These are phyloP conservation scores for Neodon shergylaensis DNA, from an alignment of 2,113 vertebrate species.

Conservation along the genomic window DNA sequence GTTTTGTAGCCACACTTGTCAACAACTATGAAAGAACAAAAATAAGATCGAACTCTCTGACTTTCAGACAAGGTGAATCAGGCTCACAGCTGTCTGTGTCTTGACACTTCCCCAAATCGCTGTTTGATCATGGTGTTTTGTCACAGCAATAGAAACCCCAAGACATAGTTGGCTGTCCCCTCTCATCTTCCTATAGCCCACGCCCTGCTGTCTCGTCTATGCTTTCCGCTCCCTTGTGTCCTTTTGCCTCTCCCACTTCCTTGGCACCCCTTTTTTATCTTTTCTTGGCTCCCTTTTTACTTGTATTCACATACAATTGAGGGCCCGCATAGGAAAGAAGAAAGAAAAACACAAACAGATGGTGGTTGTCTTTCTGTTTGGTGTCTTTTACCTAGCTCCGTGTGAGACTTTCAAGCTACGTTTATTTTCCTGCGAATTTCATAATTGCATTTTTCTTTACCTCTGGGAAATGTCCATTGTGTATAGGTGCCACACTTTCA, in stretches of 20 bases:
- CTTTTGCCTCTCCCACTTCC: not conserved
- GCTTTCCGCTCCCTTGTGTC: not conserved
- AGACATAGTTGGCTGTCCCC: not conserved
- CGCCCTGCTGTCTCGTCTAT: fast-evolving
- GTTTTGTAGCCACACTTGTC: too few relatives aligned
- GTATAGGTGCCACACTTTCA: not conserved
- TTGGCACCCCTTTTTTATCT: not conserved
- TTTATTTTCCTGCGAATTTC: not conserved
- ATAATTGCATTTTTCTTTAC: not conserved
- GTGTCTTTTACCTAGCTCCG: not conserved
- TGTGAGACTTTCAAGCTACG: not conserved
- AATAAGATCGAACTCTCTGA: too few relatives aligned
- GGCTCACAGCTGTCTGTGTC: too few relatives aligned
- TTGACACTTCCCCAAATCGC: too few relatives aligned
- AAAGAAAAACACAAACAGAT: too few relatives aligned
- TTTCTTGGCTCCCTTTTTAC: not conserved
- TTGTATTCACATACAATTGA: not conserved
- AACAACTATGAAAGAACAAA: too few relatives aligned
- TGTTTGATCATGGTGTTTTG: too few relatives aligned
- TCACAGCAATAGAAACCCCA: too few relatives aligned
- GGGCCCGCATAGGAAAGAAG: not conserved
- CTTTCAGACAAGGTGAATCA: too few relatives aligned
- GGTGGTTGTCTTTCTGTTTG: not conserved
- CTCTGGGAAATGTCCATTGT: not conserved
- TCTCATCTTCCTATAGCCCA: not conserved